Base-by-base conservation (phyloP, 2,113 vertebrate genomes). In the Anseranas semipalmata region DNA sequence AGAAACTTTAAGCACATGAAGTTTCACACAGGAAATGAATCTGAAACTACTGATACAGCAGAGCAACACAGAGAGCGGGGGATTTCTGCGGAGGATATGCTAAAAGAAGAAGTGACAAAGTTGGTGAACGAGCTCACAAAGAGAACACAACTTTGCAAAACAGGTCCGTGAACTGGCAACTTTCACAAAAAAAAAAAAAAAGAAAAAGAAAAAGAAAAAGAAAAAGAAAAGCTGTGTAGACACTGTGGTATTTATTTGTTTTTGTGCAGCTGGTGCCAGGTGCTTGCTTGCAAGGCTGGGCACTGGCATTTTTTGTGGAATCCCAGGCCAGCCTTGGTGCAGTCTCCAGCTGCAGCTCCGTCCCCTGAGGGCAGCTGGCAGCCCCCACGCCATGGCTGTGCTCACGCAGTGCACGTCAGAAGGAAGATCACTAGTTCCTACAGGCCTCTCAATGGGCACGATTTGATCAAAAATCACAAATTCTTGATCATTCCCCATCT, bases 21-120 rank as follows among this genome's bases (percentile, higher is more conserved):
- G 72, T 91, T 97, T 96, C 15, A 1, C 89, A 80, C 72, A 92
- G 96, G 96, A 97, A 97, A 90, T 87, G 53, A 96, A 94, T 90
- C 88, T 0, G 32, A 91, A 92, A 85, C 83, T 87, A 79, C 71
- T 39, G 79, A 81, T 63, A 56, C 0, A 8, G 71, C 68, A 84
- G 45, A 4, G 1, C 43, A 33, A 84, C 86, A 82, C 37, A 43
- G 59, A 5, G 2, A 1, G 0, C 2, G 2, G 22, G 35, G 60
- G 45, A 66, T 19, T 45, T 93, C 83, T 87, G 85, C 53, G 79
- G 56, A 80, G 60, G 75, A 73, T 4, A 16, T 14, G 52, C 67
- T 43, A 81, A 95, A 97, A 97, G 85, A 46, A 90, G 91, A 96
- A 95, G 86, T 92, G 66, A 79, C 45, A 50, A 78, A 80, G 56